Percentiles rank a stretch among this genome's conserved stretches.
Evolutionary conservation across 2,888 invertebrate species (phyloP).

Genomic region (Hirtodrosophila duncani): DNA sequence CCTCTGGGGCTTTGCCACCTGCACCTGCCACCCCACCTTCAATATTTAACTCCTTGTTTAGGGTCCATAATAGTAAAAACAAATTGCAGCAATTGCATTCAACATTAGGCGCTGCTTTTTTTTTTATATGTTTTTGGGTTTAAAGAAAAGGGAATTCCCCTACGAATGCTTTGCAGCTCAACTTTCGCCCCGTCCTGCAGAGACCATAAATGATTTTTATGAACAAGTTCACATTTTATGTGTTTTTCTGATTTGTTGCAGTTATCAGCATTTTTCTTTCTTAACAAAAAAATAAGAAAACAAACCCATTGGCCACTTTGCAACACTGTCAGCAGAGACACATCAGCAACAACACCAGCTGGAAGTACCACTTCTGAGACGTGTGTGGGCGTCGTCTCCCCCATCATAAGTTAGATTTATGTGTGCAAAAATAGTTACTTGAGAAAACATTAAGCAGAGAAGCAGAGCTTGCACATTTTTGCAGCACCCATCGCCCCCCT

Average conservation of each 20-base stretch:
- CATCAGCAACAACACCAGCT: constrained; percentile 41
- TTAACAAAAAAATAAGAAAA: too few species aligned
- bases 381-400: constrained; percentile 52
- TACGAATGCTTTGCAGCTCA: neutral
- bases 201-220: constrained; percentile 64
- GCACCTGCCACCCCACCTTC: neutral
- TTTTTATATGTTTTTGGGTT: constrained; percentile 26
- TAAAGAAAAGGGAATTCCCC: constrained; percentile 14
- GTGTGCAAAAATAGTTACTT: constrained; percentile 59
- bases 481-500: constrained; percentile 23
- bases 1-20: neutral
- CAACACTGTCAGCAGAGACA: constrained; percentile 37
- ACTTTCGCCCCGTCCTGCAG: too few species aligned
- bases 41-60: constrained; percentile 10
- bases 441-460: constrained; percentile 11
- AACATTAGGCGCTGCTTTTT: constrained; percentile 50
- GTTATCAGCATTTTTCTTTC: constrained; percentile 67
- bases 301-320: constrained; percentile 40
- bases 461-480: constrained; percentile 9
- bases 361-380: constrained; percentile 6
- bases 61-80: constrained; percentile 64
- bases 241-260: constrained; percentile 55
- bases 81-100: constrained; percentile 68
- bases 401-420: constrained; percentile 68
- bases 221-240: constrained; percentile 59